Evolutionary conservation across 1,140 invertebrate genomes (phyloP), one percentile per base, ranked within the genome.

Genomic region (Xylocopa sonorina): DNA sequence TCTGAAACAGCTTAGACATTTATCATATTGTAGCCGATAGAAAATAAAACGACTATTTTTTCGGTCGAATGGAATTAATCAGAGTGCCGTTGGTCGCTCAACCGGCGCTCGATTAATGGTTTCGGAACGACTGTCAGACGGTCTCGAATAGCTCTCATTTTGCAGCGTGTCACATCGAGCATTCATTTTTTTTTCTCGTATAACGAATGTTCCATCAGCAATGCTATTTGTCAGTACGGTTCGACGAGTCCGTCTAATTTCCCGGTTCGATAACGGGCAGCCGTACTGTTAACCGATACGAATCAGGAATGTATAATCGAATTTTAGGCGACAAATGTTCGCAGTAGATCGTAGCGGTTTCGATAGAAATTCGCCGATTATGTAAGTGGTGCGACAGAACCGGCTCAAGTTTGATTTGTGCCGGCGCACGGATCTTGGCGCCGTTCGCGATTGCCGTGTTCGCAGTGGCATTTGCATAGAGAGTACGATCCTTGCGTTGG

Each of bases 391-490:
- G 57, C 71, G 58, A 83, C 69, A 43, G 75, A 78, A 84, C 67
- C 81, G 78, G 78, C 74, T 77, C 72, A 48, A 29, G 51, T 63
- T 55, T 57, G 71, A 80, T 84, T 75, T 53, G 58, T 68, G 64
- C 73, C 57, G 80, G 53, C 46, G 55, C 48, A 53, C 18, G 21
- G n/a, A 46, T 10, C 66, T n/a, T 18, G 24, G 32, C 27, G 60
- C 51, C 48, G 53, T 63, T 67, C 50, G 60, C 60, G 57, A 66
- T 51, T 48, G 48, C 55, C 69, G 82, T 32, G 75, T 32, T 51
- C 82, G 48, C 72, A 5, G 43, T n/a, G 29, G 48, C 62, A 86
- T 86, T 86, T 86, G 75, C 80, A 86, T 85, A 85, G 83, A 84
- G 82, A 86, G 77, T 69, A 83, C 67, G 74, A 67, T 81, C 38